Percentiles rank a stretch among this genome's conserved stretches.
Conservation (phyloP, 2,113 vertebrate species). For the Pycnonotus jocosus region DNA sequence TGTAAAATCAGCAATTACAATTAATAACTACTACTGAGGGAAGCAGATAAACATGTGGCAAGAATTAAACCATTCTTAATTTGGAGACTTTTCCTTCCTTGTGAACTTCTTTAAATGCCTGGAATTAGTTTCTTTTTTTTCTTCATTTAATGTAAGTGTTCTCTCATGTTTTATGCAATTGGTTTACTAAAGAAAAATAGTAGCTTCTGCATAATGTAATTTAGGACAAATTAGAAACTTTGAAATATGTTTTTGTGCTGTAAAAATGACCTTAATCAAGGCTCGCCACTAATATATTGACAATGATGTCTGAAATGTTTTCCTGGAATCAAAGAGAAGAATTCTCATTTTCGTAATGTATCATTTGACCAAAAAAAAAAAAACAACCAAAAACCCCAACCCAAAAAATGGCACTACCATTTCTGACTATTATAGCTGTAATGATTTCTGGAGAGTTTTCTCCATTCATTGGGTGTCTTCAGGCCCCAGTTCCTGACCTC, state of each 20-base stretch:
- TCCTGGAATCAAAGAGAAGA: slow-evolving; percentile 58
- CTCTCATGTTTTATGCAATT: not conserved
- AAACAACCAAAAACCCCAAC: no score
- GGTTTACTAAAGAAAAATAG: slow-evolving; percentile 44
- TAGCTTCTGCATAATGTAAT: slow-evolving; percentile 27
- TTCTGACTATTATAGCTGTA: not conserved
- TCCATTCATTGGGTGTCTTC: not conserved
- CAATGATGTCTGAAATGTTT: slow-evolving; percentile 49
- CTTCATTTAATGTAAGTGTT: not conserved
- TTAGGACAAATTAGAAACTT: slow-evolving; percentile 12
- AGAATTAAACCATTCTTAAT: not conserved
- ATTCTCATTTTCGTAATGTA: slow-evolving; percentile 56
- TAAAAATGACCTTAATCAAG: slow-evolving; percentile 32
- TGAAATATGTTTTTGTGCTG: slow-evolving; percentile 55
- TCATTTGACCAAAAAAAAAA: not conserved
- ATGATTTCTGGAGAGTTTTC: not conserved
- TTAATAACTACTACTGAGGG: not conserved
- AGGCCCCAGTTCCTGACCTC: not conserved
- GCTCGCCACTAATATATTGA: slow-evolving; percentile 4
- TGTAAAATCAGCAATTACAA: not conserved
- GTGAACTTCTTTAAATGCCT: not conserved
- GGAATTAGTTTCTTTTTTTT: not conserved
- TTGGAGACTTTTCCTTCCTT: not conserved
- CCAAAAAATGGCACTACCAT: not conserved
- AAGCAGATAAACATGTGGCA: not conserved